Conservation (phyloP, 1,140 invertebrate genomes). For the Drosophila funebris region DNA sequence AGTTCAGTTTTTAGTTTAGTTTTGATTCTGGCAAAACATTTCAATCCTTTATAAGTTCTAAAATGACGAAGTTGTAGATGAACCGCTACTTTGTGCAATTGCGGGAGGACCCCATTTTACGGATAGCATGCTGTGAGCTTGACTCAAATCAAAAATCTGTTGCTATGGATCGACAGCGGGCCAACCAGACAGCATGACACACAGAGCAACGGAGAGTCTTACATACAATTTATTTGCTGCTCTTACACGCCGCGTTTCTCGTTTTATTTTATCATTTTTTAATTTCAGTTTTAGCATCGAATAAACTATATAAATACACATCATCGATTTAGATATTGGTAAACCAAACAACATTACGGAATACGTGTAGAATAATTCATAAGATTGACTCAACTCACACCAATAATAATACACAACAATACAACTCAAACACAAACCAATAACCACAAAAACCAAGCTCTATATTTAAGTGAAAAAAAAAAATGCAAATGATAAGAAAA, state of each 20-base stretch:
- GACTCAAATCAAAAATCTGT: no score
- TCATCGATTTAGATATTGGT: constrained; percentile 48
- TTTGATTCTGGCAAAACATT: constrained; percentile 25
- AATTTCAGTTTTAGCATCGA: constrained; percentile 69
- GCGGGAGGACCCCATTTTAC: not conserved
- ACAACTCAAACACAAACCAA: no score
- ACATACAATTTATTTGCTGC: constrained; percentile 56
- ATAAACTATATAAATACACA: constrained; percentile 72
- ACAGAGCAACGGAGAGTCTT: not conserved
- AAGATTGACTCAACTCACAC: constrained; percentile 28
- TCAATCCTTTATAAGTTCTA: constrained; percentile 50
- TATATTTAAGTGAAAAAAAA: constrained; percentile 65
- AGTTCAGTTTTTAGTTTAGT: constrained; percentile 34
- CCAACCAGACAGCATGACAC: no score
- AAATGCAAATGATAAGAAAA: constrained; percentile 46
- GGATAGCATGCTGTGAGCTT: no score
- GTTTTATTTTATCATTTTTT: constrained; percentile 71
- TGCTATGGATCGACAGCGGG: no score
- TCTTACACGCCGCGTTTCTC: constrained; percentile 60
- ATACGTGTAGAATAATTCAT: constrained; percentile 37
- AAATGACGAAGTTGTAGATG: constrained; percentile 62
- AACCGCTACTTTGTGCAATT: constrained; percentile 52
- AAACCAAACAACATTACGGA: constrained; percentile 16
- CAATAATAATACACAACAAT: constrained; percentile 11
- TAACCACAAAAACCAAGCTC: constrained; percentile 26